Percentiles rank a stretch among this genome's conserved stretches.
Conservation (phyloP, 2,797 vertebrate species). For the Neopelma chrysocephalum region DNA sequence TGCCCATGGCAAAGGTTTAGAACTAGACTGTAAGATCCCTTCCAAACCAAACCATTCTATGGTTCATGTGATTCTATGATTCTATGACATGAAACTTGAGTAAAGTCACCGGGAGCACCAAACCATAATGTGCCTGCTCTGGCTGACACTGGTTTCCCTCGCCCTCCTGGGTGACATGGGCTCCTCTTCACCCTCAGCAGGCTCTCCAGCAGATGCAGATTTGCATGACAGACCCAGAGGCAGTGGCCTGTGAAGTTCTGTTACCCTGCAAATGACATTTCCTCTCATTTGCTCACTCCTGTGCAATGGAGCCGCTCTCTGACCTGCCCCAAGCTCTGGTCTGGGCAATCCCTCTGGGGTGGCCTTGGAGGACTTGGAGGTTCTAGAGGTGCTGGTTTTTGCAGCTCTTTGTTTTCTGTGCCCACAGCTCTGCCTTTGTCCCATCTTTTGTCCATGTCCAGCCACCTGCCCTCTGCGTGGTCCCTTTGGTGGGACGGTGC, state of each 20-base stretch:
- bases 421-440: neutral
- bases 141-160: neutral
- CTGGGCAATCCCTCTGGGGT: neutral
- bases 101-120: neutral
- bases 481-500: neutral
- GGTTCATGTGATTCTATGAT: neutral
- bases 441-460: too few relatives aligned
- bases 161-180: fast-evolving
- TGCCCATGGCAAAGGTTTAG: neutral
- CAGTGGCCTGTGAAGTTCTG: neutral
- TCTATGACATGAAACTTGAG: neutral
- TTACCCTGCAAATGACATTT: neutral
- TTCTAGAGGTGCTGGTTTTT: neutral
- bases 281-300: neutral
- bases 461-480: neutral
- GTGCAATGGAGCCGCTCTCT: neutral
- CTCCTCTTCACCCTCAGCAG: neutral
- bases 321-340: neutral
- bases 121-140: neutral
- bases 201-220: neutral
- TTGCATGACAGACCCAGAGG: constrained; percentile 33
- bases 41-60: neutral
- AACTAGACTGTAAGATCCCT: neutral
- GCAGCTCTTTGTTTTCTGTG: neutral
- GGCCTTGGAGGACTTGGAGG: neutral